These are phyloP conservation scores for Heliconius cydno DNA, from an alignment of 2,888 invertebrate species.

Conservation along the genomic window DNA sequence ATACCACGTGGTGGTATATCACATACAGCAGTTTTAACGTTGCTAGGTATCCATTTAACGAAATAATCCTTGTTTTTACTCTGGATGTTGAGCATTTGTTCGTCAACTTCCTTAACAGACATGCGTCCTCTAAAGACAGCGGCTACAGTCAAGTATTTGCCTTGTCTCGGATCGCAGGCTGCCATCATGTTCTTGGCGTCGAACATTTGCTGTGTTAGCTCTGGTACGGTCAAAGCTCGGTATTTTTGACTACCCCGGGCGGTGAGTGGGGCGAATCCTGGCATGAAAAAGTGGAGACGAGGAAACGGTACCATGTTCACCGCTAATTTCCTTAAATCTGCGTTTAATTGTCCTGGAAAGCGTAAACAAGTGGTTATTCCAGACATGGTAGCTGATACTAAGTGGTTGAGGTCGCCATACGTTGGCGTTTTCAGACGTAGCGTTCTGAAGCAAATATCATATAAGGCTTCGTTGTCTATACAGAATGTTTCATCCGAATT, in stretches of 20 bases:
- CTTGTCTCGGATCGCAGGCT: conserved; percentile 94
- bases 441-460: conserved; percentile 90
- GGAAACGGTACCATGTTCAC: conserved; percentile 89
- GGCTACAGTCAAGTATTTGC: conserved; percentile 93
- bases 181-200: conserved; percentile 98
- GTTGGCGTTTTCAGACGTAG: conserved; percentile 88
- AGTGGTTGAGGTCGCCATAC: conserved; percentile 88
- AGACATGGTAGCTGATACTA: conserved; percentile 72
- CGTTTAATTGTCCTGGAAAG: conserved; percentile 83
- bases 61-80: conserved; percentile 89
- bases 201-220: conserved; percentile 92
- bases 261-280: conserved; percentile 86
- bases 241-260: conserved; percentile 93
- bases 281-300: conserved; percentile 82
- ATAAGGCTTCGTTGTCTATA: conserved; percentile 90
- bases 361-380: conserved; percentile 74
- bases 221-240: conserved; percentile 89
- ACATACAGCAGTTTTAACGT: conserved; percentile 91
- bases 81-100: conserved; percentile 90
- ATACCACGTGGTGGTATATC: conserved; percentile 89
- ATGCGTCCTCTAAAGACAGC: conserved; percentile 94
- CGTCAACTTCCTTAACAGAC: conserved; percentile 96
- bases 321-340: conserved; percentile 86
- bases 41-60: conserved; percentile 91
- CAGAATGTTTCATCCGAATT: conserved; percentile 86